These are phyloP conservation scores for Choloepus hoffmanni DNA, from an alignment of 2,113 vertebrate genomes.

Conservation along the genomic window DNA sequence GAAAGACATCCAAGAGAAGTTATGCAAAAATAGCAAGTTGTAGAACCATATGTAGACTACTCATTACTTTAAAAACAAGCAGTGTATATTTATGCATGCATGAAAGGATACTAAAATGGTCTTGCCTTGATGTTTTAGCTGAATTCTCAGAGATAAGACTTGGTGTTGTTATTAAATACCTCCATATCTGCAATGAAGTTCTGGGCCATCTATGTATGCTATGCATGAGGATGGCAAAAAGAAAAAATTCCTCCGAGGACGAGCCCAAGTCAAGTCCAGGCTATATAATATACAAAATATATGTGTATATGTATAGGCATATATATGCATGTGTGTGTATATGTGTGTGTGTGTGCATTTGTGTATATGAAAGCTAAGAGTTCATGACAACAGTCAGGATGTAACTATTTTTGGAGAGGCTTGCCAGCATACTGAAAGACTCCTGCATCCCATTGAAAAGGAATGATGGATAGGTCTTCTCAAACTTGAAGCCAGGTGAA, in stretches of 20 bases:
- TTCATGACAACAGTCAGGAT: neutral
- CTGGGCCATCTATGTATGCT: neutral
- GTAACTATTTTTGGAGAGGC: neutral
- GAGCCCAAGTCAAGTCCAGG: neutral
- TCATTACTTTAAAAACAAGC: slow-evolving; percentile 61
- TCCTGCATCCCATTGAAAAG: neutral
- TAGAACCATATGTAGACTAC: slow-evolving; percentile 13
- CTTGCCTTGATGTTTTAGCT: neutral
- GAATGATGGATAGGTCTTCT: neutral
- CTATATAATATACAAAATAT: neutral
- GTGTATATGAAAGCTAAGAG: neutral
- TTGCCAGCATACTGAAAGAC: neutral
- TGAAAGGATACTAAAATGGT: slow-evolving; percentile 40
- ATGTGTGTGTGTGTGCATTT: too few species aligned
- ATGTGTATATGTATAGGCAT: too few species aligned
- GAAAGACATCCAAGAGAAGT: neutral
- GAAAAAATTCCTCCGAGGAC: neutral
- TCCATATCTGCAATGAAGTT: neutral
- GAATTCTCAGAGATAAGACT: neutral
- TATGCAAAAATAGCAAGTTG: slow-evolving; percentile 65
- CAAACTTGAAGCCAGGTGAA: neutral
- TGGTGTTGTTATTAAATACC: neutral
- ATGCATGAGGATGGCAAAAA: neutral
- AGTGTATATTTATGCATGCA: slow-evolving; percentile 27
- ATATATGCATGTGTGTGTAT: too few species aligned